A percentile compares a stretch with the other conserved stretches of the same genome.
phyloP scores from a whole-genome alignment of 1,140 invertebrate genomes.

The Megalopta genalis region DNA sequence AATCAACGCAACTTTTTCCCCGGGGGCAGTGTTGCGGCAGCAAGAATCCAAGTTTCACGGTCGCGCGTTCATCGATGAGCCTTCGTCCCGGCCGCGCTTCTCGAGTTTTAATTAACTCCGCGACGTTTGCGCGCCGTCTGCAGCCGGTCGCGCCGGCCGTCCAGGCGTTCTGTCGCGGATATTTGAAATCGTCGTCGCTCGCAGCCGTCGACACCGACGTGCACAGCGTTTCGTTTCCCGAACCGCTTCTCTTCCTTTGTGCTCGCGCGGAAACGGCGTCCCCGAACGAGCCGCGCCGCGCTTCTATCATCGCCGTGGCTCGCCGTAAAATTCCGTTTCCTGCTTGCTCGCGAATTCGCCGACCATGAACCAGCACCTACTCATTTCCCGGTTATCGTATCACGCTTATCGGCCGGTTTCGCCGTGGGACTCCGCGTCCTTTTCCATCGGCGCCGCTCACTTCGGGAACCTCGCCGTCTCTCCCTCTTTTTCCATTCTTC shows the following conservation, averaged over 20 bases:
- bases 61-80: no score
- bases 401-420: background rate
- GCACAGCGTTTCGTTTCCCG: background rate
- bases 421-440: background rate
- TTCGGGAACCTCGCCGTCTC: background rate
- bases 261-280: background rate
- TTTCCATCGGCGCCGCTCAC: background rate
- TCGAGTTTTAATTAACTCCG: background rate
- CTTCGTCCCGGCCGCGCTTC: no score
- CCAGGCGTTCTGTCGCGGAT: background rate
- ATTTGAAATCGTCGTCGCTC: slow-evolving; percentile 6
- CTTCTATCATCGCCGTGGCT: no score
- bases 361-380: background rate
- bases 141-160: background rate
- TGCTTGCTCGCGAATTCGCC: background rate
- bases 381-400: slow-evolving; percentile 18
- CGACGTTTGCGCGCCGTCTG: background rate
- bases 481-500: background rate
- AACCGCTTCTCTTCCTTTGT: background rate
- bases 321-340: slow-evolving; percentile 14
- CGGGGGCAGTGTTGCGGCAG: no score
- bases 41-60: no score
- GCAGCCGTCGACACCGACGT: no score
- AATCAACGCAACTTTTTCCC: no score
- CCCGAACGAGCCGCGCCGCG: background rate